Evolutionary conservation across 2,113 vertebrate species (phyloP).

Genomic region (Hippoglossus stenolepis): DNA sequence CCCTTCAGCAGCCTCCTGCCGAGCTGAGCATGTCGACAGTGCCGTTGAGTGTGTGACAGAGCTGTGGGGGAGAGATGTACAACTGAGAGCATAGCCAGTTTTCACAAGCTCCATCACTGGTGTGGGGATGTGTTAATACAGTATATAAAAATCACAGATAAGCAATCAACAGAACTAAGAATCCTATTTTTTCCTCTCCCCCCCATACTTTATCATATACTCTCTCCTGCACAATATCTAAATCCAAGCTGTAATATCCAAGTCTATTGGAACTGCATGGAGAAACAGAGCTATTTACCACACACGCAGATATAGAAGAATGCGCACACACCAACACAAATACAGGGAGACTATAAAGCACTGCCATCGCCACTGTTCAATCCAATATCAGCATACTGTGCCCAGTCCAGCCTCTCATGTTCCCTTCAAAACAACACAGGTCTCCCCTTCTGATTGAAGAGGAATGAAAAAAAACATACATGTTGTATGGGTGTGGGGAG

Average conservation of each 20-base stretch:
- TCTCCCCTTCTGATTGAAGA: slow-evolving; percentile 69
- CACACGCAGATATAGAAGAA: slow-evolving; percentile 11
- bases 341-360: slow-evolving; percentile 45
- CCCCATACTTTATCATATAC: slow-evolving; percentile 27
- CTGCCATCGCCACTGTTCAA: slow-evolving; percentile 39
- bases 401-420: slow-evolving; percentile 80
- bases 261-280: slow-evolving; percentile 36
- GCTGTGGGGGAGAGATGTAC: slow-evolving; percentile 74
- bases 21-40: slow-evolving; percentile 75
- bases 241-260: slow-evolving; percentile 40
- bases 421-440: slow-evolving; percentile 73
- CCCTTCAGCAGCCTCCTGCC: slow-evolving; percentile 76
- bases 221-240: slow-evolving; percentile 40
- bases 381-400: slow-evolving; percentile 73
- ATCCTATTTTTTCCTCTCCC: slow-evolving; percentile 45
- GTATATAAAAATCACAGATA: slow-evolving; percentile 62
- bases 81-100: slow-evolving; percentile 69
- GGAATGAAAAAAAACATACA: slow-evolving; percentile 54
- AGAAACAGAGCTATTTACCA: slow-evolving; percentile 30
- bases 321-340: slow-evolving; percentile 47
- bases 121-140: slow-evolving; percentile 54
- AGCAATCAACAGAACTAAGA: slow-evolving; percentile 63
- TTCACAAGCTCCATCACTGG: slow-evolving; percentile 69
- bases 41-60: slow-evolving; percentile 75
- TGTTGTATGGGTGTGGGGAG: slow-evolving; percentile 28